Evolutionary conservation across 2,113 vertebrate species (phyloP).

Genomic region (Nansenia antarctica): DNA sequence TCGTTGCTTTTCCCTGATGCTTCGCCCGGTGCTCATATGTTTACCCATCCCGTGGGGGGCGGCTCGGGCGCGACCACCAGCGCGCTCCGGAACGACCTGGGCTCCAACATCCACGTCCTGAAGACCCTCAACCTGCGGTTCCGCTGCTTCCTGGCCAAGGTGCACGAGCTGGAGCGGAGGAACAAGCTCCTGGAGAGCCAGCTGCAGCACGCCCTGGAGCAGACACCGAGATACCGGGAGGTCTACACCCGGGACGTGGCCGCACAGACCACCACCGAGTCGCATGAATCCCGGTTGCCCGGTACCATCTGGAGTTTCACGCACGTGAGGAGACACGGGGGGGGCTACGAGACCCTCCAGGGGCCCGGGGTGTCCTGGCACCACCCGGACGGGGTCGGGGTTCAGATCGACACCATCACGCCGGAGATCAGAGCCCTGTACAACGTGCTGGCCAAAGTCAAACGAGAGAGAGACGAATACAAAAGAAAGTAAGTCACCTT

Average conservation of each 20-base stretch:
- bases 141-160: constrained; percentile 89
- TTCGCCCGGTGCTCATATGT: constrained; percentile 42
- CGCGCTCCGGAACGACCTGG: constrained; percentile 87
- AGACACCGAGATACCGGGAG: constrained; percentile 69
- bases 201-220: constrained; percentile 77
- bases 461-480: constrained; percentile 81
- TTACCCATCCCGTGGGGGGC: constrained; percentile 45
- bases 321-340: constrained; percentile 83
- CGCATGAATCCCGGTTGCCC: constrained; percentile 73
- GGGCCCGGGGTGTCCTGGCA: constrained; percentile 81
- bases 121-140: constrained; percentile 91
- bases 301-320: constrained; percentile 91
- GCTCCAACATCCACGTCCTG: constrained; percentile 88
- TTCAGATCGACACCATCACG: constrained; percentile 85
- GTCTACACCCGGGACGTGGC: constrained; percentile 79
- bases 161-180: constrained; percentile 86
- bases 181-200: constrained; percentile 86
- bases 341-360: constrained; percentile 81
- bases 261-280: constrained; percentile 84
- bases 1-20: constrained; percentile 81
- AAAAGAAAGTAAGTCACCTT: constrained; percentile 74
- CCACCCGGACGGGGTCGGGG: constrained; percentile 81
- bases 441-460: constrained; percentile 84
- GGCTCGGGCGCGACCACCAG: constrained; percentile 71
- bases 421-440: constrained; percentile 82